A percentile compares a stretch with the other conserved stretches of the same genome.
Evolutionary conservation across 2,888 invertebrate species (phyloP).

Genomic region (Polyploca ridens): DNA sequence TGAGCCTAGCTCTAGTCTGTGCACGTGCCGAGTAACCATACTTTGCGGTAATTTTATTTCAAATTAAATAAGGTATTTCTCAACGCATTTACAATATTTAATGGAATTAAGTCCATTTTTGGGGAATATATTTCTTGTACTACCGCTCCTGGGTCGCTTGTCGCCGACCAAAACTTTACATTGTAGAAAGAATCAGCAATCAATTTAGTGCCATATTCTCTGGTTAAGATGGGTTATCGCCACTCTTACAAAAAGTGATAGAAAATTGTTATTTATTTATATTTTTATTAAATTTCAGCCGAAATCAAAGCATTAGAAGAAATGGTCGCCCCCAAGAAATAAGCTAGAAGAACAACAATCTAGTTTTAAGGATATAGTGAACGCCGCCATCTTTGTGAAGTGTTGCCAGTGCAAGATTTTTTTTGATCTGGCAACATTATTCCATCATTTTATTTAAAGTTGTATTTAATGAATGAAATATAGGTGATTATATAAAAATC

Average conservation of each 20-base stretch:
- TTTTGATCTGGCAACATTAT: conserved; percentile 41
- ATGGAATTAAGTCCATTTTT: too few relatives aligned
- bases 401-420: conserved; percentile 43
- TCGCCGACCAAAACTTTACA: too few relatives aligned
- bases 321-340: conserved; percentile 58
- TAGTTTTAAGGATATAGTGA: conserved; percentile 64
- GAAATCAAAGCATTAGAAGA: conserved; percentile 76
- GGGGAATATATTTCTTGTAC: too few relatives aligned
- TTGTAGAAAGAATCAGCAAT: background rate
- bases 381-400: conserved; percentile 46
- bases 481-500: conserved; percentile 53
- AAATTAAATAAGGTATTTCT: too few relatives aligned
- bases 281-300: conserved; percentile 65
- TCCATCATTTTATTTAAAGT: conserved; percentile 57
- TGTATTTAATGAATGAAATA: conserved; percentile 69
- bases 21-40: too few relatives aligned
- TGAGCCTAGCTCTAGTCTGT: too few relatives aligned
- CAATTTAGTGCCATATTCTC: background rate
- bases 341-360: conserved; percentile 35
- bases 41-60: too few relatives aligned
- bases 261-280: background rate
- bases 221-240: background rate
- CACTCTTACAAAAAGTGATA: too few relatives aligned
- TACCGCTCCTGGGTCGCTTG: too few relatives aligned
- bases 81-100: too few relatives aligned